These are phyloP conservation scores for Cotesia congregata DNA, from an alignment of 2,888 invertebrate species.

Conservation along the genomic window DNA sequence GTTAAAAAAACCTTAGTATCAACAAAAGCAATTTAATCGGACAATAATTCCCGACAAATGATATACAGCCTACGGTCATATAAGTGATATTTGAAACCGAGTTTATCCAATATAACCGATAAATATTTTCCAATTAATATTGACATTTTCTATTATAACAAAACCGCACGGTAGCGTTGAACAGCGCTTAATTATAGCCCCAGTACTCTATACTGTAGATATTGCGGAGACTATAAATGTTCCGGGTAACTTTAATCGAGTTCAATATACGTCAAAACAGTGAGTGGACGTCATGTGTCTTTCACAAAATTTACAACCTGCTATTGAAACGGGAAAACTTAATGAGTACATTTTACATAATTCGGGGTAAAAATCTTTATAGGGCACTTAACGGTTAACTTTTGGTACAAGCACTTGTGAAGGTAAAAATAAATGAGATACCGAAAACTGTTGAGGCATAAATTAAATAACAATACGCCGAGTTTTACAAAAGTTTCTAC, in stretches of 20 bases:
- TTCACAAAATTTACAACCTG: neutral
- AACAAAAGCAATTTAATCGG: neutral
- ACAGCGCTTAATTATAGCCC: conserved; percentile 20
- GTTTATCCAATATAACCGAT: conserved; percentile 13
- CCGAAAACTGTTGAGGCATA: neutral
- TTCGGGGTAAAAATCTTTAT: no score
- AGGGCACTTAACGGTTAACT: no score
- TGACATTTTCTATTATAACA: conserved; percentile 7
- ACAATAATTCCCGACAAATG: neutral
- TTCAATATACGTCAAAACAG: neutral
- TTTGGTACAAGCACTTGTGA: no score
- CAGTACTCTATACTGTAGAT: neutral
- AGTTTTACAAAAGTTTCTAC: neutral
- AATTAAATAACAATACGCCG: neutral
- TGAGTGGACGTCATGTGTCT: neutral
- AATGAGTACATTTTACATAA: neutral
- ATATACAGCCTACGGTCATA: neutral
- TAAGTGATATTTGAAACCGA: conserved; percentile 4
- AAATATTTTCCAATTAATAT: conserved; percentile 20
- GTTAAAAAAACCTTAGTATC: no score
- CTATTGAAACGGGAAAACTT: no score
- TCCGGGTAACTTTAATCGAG: conserved; percentile 20
- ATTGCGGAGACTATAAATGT: conserved; percentile 20
- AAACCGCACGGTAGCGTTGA: conserved; percentile 9
- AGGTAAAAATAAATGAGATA: no score